These are phyloP conservation scores for Pangasius macronema DNA, from an alignment of 2,797 vertebrate species.

Conservation along the genomic window DNA sequence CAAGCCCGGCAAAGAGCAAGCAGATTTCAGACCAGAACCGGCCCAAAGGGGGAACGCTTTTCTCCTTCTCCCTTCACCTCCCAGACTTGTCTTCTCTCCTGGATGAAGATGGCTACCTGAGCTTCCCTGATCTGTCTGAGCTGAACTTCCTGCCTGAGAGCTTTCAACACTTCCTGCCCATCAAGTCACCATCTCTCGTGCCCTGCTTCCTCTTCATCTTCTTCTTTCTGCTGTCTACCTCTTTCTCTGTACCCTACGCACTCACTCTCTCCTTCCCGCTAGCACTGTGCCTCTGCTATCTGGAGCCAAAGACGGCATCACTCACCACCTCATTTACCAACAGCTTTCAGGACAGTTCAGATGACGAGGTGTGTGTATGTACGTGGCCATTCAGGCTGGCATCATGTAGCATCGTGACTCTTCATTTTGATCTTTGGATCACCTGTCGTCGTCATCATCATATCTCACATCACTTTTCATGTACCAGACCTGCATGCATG, in stretches of 20 bases:
- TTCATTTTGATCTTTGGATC: not conserved
- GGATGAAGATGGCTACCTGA: slow-evolving; percentile 95
- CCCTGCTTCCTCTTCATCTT: slow-evolving; percentile 99
- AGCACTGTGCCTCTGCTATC: slow-evolving; percentile 99
- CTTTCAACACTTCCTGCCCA: slow-evolving; percentile 89
- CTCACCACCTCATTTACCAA: slow-evolving; percentile 95
- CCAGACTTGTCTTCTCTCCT: slow-evolving; percentile 90
- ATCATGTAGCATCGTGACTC: not conserved
- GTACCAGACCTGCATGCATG: not conserved
- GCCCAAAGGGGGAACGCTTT: slow-evolving; percentile 80
- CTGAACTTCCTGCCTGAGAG: slow-evolving; percentile 90
- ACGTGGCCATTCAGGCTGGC: not conserved
- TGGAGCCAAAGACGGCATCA: slow-evolving; percentile 99
- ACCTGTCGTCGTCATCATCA: slow-evolving; percentile 53
- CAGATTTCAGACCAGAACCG: slow-evolving; percentile 77
- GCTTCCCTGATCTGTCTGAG: slow-evolving; percentile 90
- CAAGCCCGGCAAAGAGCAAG: slow-evolving; percentile 76
- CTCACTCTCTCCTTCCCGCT: slow-evolving; percentile 98
- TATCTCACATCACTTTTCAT: slow-evolving; percentile 20
- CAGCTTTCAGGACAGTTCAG: slow-evolving; percentile 99
- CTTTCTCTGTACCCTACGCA: slow-evolving; percentile 96
- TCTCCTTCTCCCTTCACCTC: slow-evolving; percentile 98
- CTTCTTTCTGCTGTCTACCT: slow-evolving; percentile 97
- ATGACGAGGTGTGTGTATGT: slow-evolving; percentile 90
- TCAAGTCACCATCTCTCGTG: slow-evolving; percentile 93